These are phyloP conservation scores for Macropodus opercularis DNA, from an alignment of 2,797 vertebrate species.

Conservation along the genomic window DNA sequence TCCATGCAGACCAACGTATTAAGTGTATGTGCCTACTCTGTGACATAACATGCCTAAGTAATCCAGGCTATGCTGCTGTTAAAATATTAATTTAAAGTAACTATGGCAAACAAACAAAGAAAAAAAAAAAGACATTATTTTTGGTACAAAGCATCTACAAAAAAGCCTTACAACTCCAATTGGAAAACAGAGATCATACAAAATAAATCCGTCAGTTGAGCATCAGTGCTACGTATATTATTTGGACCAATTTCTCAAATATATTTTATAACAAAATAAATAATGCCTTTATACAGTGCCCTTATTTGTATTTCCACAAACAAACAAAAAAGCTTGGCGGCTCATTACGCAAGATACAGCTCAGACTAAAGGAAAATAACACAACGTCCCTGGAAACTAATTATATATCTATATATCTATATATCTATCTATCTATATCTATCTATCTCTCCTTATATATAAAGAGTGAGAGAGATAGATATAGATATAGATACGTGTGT, in stretches of 20 bases:
- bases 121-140: slow-evolving; percentile 80
- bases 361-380: slow-evolving; percentile 92
- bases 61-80: slow-evolving; percentile 81
- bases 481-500: slow-evolving; percentile 46
- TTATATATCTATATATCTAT: slow-evolving; percentile 78
- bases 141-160: slow-evolving; percentile 95
- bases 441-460: slow-evolving; percentile 2
- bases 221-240: slow-evolving; percentile 88
- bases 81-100: slow-evolving; percentile 84
- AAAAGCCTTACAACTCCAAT: slow-evolving; percentile 91
- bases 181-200: slow-evolving; percentile 88
- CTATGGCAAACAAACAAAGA: slow-evolving; percentile 71
- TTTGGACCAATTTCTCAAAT: slow-evolving; percentile 90
- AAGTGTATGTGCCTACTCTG: slow-evolving; percentile 83
- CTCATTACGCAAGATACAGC: slow-evolving; percentile 90
- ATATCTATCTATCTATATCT: slow-evolving; percentile 25
- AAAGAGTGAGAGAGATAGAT: slow-evolving; percentile 69
- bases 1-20: slow-evolving; percentile 74
- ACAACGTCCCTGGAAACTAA: slow-evolving; percentile 88
- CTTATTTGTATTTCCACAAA: slow-evolving; percentile 89
- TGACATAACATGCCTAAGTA: slow-evolving; percentile 80
- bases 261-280: slow-evolving; percentile 95
- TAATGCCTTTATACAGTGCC: slow-evolving; percentile 95
- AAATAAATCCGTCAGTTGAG: slow-evolving; percentile 88
- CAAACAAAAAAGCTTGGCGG: slow-evolving; percentile 88